phyloP scores from a whole-genome alignment of 1,140 invertebrate species.

The Coelopa frigida region DNA sequence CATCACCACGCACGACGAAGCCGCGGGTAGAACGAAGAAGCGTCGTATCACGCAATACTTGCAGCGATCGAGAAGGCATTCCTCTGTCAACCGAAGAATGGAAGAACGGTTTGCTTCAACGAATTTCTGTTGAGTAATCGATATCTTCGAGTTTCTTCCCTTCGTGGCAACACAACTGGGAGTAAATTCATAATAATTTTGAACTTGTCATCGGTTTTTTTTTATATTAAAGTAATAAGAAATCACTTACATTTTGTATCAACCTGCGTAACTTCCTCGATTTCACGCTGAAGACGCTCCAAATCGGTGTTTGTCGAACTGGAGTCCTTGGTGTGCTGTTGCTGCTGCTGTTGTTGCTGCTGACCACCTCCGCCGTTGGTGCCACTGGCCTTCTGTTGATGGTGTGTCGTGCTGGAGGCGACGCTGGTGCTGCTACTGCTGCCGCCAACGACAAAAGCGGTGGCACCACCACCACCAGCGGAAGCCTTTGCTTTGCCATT shows the following conservation, averaged over 20 bases:
- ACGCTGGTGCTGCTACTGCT: conserved; percentile 9
- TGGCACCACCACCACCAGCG: not conserved
- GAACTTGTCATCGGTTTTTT: too few species aligned
- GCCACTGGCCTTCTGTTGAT: conserved; percentile 9
- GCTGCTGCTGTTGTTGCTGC: not conserved
- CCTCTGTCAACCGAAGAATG: too few species aligned
- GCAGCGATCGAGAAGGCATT: too few species aligned
- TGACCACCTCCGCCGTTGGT: conserved; percentile 1
- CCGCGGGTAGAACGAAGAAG: too few species aligned
- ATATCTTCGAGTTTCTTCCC: too few species aligned
- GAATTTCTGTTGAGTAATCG: too few species aligned
- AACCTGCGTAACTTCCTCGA: conserved; percentile 15
- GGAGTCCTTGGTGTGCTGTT: not conserved
- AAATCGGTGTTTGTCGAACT: conserved; percentile 7
- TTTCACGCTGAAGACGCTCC: conserved; percentile 16
- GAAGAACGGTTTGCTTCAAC: too few species aligned
- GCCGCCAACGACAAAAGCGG: conserved; percentile 10
- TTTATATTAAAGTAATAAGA: not conserved
- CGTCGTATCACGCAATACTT: too few species aligned
- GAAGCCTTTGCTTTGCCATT: conserved; percentile 2
- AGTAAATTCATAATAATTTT: too few species aligned
- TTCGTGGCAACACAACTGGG: too few species aligned
- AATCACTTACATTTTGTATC: conserved; percentile 15
- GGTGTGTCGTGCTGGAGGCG: not conserved
- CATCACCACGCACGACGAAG: too few species aligned